phyloP scores from a whole-genome alignment of 2,888 invertebrate genomes.

The Diachrysia chrysitis region DNA sequence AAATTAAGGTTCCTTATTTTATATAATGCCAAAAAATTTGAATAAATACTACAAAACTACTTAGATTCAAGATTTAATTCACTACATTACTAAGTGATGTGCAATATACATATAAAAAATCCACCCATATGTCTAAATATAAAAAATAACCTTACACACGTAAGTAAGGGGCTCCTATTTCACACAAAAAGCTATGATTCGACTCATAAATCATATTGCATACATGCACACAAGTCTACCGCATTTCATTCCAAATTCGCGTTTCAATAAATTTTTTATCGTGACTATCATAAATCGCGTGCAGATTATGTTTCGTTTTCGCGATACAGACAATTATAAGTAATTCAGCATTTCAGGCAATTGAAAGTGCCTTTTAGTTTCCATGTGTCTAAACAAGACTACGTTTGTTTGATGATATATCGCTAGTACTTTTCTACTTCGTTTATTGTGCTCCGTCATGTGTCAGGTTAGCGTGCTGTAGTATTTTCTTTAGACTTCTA shows the following conservation, averaged over 20 bases:
- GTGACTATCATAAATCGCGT: conserved; percentile 43
- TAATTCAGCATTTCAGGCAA: background rate
- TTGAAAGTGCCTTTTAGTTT: conserved; percentile 15
- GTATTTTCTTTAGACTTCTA: too few relatives aligned
- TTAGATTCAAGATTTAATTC: too few relatives aligned
- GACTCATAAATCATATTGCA: conserved; percentile 12
- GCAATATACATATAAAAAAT: too few relatives aligned
- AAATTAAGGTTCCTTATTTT: too few relatives aligned
- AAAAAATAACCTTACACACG: background rate
- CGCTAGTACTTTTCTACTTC: background rate
- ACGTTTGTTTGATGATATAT: too few relatives aligned
- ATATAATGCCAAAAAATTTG: too few relatives aligned
- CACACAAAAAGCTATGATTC: background rate
- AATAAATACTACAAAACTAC: too few relatives aligned
- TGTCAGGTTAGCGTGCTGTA: background rate
- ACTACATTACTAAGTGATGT: too few relatives aligned
- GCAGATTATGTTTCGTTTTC: conserved; percentile 29
- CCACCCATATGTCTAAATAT: background rate
- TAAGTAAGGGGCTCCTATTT: background rate
- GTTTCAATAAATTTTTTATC: conserved; percentile 24
- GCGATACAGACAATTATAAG: conserved; percentile 9
- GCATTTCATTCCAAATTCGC: conserved; percentile 19
- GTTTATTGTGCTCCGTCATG: background rate
- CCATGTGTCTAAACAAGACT: background rate
- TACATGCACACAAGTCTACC: background rate